Conservation (phyloP, 2,888 invertebrate species). For the Tryphoninae sp. region DNA sequence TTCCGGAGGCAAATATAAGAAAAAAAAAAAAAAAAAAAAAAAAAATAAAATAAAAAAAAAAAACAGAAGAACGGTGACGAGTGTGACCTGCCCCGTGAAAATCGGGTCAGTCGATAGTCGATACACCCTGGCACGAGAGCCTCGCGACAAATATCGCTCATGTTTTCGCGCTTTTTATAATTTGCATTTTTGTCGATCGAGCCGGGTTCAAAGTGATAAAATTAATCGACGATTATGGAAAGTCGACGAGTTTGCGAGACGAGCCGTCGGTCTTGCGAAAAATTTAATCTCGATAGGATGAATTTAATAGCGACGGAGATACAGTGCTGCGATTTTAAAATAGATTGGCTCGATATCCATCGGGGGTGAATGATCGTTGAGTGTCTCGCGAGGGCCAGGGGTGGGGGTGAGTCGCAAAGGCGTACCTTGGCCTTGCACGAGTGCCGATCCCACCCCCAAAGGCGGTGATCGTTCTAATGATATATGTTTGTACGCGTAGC, state of each 20-base stretch:
- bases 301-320: conserved; percentile 20
- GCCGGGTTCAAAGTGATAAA: too few species aligned
- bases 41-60: too few species aligned
- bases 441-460: conserved; percentile 18
- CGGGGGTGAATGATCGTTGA: neutral
- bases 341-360: neutral
- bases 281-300: neutral
- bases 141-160: neutral
- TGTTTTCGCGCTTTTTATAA: too few species aligned
- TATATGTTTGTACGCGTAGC: neutral
- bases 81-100: conserved; percentile 49
- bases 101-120: conserved; percentile 64
- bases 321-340: neutral
- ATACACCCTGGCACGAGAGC: neutral
- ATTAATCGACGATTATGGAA: neutral
- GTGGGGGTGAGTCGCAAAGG: neutral
- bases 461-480: neutral
- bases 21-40: too few species aligned
- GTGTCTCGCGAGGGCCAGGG: conserved; percentile 1
- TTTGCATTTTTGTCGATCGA: too few species aligned
- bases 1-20: conserved; percentile 31
- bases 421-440: conserved; percentile 48
- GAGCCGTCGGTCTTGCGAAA: too few species aligned
- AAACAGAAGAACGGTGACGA: conserved; percentile 21
- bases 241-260: neutral